These are phyloP conservation scores for Bovichtus diacanthus DNA, from an alignment of 2,797 vertebrate genomes.

Conservation along the genomic window DNA sequence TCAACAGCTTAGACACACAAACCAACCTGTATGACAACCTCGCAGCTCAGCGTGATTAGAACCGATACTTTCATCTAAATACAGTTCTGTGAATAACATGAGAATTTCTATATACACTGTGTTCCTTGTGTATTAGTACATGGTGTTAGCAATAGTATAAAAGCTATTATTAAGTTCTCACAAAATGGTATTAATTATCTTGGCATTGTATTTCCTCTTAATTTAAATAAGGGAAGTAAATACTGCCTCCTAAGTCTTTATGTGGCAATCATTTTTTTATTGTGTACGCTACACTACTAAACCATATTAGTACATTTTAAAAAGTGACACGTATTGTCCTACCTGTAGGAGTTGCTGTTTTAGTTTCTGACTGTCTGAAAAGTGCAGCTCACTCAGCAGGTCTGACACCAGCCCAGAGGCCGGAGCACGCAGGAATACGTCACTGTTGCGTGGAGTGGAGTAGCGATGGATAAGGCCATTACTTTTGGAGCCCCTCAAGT, in stretches of 20 bases:
- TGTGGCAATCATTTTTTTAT: neutral
- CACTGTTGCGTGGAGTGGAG: conserved; percentile 85
- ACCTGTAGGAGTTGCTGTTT: conserved; percentile 91
- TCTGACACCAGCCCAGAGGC: conserved; percentile 85
- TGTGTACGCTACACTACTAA: neutral
- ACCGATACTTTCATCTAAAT: neutral
- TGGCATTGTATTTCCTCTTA: neutral
- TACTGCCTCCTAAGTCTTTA: neutral
- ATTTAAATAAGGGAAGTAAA: neutral
- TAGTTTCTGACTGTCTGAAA: conserved; percentile 90
- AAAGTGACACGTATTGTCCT: neutral
- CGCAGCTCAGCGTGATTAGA: neutral
- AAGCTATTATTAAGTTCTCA: neutral
- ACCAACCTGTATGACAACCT: conserved; percentile 12
- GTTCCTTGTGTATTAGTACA: neutral
- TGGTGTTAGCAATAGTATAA: neutral
- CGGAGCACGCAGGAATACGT: conserved; percentile 81
- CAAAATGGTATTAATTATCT: neutral
- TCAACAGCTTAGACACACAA: conserved; percentile 34
- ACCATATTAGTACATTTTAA: neutral
- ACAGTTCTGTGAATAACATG: neutral
- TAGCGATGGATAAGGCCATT: conserved; percentile 78
- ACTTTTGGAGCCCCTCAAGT: conserved; percentile 76
- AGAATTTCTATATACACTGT: neutral
- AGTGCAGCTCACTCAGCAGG: conserved; percentile 89